These are phyloP conservation scores for Zosterops borbonicus DNA, from an alignment of 2,113 vertebrate genomes.

Conservation along the genomic window DNA sequence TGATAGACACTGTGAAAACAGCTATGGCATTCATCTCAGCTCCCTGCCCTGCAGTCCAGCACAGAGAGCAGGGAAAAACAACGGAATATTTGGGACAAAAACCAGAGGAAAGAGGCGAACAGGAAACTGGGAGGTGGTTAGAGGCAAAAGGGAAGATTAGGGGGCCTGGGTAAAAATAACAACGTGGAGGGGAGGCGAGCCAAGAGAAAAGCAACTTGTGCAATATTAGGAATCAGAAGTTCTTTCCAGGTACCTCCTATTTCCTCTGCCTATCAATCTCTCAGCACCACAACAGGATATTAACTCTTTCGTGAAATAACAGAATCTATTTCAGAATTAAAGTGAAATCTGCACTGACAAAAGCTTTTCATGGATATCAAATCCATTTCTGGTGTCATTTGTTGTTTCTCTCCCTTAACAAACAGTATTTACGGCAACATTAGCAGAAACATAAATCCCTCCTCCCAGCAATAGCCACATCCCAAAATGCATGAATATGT, in stretches of 20 bases:
- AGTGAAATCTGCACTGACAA: neutral
- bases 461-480: neutral
- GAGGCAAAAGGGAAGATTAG: constrained; percentile 16
- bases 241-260: constrained; percentile 59
- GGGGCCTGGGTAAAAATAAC: constrained; percentile 33
- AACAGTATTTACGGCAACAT: neutral
- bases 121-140: constrained; percentile 33
- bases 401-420: neutral
- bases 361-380: neutral
- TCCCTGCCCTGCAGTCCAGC: neutral
- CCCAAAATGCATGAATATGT: neutral
- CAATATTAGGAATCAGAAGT: neutral
- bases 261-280: constrained; percentile 50
- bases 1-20: constrained; percentile 6
- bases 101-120: constrained; percentile 5
- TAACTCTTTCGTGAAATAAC: constrained; percentile 33
- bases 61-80: neutral
- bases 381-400: neutral
- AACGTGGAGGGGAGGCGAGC: neutral
- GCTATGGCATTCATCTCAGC: constrained; percentile 41
- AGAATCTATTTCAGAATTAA: neutral
- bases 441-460: neutral
- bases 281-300: neutral
- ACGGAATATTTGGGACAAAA: neutral
- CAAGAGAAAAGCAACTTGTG: neutral